A percentile compares a stretch with the other conserved stretches of the same genome.
These are phyloP conservation scores for Neosalanx taihuensis DNA, from an alignment of 2,797 vertebrate species.

Conservation along the genomic window DNA sequence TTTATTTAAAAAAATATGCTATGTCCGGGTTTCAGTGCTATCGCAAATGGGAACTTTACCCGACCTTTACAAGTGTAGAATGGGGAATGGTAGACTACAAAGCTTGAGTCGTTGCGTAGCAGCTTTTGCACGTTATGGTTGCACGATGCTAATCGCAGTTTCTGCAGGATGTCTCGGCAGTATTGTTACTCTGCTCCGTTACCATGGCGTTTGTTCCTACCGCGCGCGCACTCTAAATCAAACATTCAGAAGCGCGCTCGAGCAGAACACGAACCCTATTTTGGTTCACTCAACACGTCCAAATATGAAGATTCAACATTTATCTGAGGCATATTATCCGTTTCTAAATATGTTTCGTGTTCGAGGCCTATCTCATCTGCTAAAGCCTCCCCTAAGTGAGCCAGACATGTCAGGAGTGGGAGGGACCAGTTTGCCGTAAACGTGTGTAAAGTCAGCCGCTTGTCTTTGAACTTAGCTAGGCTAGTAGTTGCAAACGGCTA, in stretches of 20 bases:
- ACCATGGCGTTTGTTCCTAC: slow-evolving; percentile 57
- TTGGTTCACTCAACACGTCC: neutral
- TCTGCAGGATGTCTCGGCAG: slow-evolving; percentile 5
- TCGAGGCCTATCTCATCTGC: slow-evolving; percentile 62
- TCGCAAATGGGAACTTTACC: neutral
- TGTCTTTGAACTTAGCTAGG: neutral
- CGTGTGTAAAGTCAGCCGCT: slow-evolving; percentile 24
- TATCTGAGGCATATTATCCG: slow-evolving; percentile 7
- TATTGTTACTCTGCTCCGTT: slow-evolving; percentile 52
- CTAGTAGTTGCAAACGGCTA: neutral
- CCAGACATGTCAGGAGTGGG: slow-evolving; percentile 47
- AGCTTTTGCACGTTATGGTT: slow-evolving; percentile 44
- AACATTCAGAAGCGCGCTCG: neutral
- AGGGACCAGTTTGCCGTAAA: slow-evolving; percentile 66
- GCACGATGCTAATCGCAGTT: slow-evolving; percentile 26
- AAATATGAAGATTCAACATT: neutral
- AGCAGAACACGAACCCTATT: neutral
- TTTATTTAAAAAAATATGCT: neutral
- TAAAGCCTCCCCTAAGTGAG: slow-evolving; percentile 46
- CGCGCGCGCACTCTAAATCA: too few relatives aligned
- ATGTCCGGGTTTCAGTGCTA: neutral
- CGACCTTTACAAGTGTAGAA: neutral
- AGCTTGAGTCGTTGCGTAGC: slow-evolving; percentile 10
- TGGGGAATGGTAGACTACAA: slow-evolving; percentile 22
- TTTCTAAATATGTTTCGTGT: slow-evolving; percentile 48